These are phyloP conservation scores for Cactoblastis cactorum DNA, from an alignment of 2,888 invertebrate species.

Conservation along the genomic window DNA sequence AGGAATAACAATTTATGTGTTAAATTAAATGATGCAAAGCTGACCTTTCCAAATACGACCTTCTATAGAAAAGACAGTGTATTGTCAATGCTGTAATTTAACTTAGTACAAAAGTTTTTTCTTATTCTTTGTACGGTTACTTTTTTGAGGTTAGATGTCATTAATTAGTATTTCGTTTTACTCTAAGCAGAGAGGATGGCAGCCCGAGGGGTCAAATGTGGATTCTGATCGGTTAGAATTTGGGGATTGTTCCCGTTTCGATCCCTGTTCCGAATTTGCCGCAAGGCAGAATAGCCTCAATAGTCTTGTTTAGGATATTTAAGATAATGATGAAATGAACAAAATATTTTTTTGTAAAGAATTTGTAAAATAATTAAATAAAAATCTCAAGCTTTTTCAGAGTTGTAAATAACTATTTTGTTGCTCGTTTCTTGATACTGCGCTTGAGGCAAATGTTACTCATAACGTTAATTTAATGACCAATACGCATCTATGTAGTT, in stretches of 20 bases:
- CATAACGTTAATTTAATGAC: too few relatives aligned
- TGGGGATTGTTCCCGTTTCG: constrained; percentile 2
- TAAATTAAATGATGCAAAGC: too few relatives aligned
- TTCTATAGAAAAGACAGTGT: background rate
- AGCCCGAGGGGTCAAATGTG: constrained; percentile 4
- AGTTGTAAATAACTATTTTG: too few relatives aligned
- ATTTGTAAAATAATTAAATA: too few relatives aligned
- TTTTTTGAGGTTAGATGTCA: background rate
- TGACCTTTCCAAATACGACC: background rate
- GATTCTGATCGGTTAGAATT: constrained; percentile 11
- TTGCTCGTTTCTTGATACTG: too few relatives aligned
- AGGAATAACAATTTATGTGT: too few relatives aligned
- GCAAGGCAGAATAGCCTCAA: constrained; percentile 3
- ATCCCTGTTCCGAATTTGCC: constrained; percentile 7
- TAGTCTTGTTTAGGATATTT: background rate
- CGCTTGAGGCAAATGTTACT: too few relatives aligned
- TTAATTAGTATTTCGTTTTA: constrained; percentile 9
- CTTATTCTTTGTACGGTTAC: background rate
- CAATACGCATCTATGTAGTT: too few relatives aligned
- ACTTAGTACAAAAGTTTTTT: background rate
- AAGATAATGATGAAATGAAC: background rate
- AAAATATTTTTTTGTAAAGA: background rate
- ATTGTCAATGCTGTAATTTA: background rate
- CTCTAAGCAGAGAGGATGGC: background rate
- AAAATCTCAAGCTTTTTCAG: too few relatives aligned